Base-by-base conservation (phyloP, 2,797 vertebrate species). In the Enoplosus armatus region DNA sequence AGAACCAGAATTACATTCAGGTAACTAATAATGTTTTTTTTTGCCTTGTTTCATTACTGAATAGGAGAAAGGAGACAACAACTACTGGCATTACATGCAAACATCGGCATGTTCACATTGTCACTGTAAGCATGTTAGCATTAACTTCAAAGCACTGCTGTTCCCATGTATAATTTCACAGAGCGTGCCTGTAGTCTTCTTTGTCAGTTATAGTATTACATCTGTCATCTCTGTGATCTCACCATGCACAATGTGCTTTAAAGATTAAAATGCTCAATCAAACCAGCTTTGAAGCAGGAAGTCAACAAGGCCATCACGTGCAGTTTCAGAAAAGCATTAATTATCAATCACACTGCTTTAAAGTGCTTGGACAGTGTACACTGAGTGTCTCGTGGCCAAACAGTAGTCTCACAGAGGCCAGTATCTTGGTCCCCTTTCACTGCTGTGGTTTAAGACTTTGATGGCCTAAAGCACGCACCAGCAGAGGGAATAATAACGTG, bases 211-310 rank as follows among this genome's bases (percentile, higher is more conserved):
- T 27, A 35, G 27, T 35, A 26, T 37, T 39, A 72, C 33, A 39
- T n/a, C n/a, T n/a, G 18, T 27, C 24, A 59, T 72, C 45, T 41
- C 54, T 75, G 54, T 45, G 54, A 65, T 75, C 51, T 41, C 35
- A 45, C 29, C 59, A 54, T 53, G 41, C 50, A 12, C 43, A 47
- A 11, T 37, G 14, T 29, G 59, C 60, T 58, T 51, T 66, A 71
- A 61, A 58, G 45, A 75, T 50, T 37, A 63, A 56, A 29, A 45
- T 53, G 35, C 51, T 72, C 39, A n/a, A 33, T 48, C 64, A 31
- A 45, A 45, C 31, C 3, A 22, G 41, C 33, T 61, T 74, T 74
- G 64, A 75, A 59, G 45, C 18, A 51, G 20, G 37, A 22, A 33
- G 48, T 72, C 68, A 51, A 51, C 26, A 6, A 9, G 15, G 22